Evolutionary conservation across 2,888 invertebrate genomes (phyloP).

Genomic region (Amblyteles armatorius): DNA sequence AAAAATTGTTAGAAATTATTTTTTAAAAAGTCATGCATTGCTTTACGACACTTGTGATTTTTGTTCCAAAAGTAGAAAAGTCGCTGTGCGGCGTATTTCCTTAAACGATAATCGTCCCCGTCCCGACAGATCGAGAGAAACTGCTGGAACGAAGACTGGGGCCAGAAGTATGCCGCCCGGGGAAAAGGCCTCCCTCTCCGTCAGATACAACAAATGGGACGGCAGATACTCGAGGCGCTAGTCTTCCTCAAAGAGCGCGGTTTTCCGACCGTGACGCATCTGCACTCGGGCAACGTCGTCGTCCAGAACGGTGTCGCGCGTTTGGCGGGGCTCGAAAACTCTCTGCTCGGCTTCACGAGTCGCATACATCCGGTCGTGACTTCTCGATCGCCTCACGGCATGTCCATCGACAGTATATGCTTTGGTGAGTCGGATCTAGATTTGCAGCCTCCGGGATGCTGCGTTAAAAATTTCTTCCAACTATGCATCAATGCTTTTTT

Average conservation of each 20-base stretch:
- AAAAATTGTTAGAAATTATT: too few species aligned
- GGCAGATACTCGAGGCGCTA: slow-evolving; percentile 94
- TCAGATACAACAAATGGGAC: slow-evolving; percentile 94
- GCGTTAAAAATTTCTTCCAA: not conserved
- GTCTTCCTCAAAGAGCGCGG: slow-evolving; percentile 94
- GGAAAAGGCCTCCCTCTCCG: slow-evolving; percentile 90
- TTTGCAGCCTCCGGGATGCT: not conserved
- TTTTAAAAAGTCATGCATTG: too few species aligned
- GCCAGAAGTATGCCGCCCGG: slow-evolving; percentile 89
- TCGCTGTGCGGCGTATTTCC: too few species aligned
- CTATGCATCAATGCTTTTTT: slow-evolving; percentile 66
- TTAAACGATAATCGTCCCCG: not conserved
- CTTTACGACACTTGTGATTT: too few species aligned
- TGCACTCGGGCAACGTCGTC: slow-evolving; percentile 96
- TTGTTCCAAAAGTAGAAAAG: too few species aligned
- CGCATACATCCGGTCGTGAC: slow-evolving; percentile 86
- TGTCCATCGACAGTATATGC: slow-evolving; percentile 88
- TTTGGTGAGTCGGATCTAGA: slow-evolving; percentile 86
- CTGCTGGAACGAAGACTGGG: slow-evolving; percentile 93
- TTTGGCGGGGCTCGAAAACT: slow-evolving; percentile 94
- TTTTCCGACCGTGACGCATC: slow-evolving; percentile 94
- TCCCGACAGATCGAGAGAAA: slow-evolving; percentile 84
- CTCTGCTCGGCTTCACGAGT: slow-evolving; percentile 91
- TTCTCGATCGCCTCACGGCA: slow-evolving; percentile 85
- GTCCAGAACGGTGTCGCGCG: slow-evolving; percentile 96